Evolutionary conservation across 2,797 vertebrate species (phyloP).

Genomic region (Zalophus californianus): DNA sequence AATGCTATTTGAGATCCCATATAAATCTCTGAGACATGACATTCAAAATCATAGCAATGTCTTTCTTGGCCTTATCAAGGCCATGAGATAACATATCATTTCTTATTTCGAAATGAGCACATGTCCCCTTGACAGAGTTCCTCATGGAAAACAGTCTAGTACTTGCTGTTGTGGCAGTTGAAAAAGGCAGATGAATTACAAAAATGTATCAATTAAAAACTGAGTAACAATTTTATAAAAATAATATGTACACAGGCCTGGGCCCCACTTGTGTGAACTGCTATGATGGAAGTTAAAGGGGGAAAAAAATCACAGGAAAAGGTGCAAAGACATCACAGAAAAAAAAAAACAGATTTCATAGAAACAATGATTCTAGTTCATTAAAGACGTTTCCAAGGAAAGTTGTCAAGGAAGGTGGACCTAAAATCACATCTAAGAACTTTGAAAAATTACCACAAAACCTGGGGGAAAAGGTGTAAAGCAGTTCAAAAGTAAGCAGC

Average conservation of each 20-base stretch:
- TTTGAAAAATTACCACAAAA: constrained; percentile 84
- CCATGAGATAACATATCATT: not conserved
- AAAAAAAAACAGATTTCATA: too few relatives aligned
- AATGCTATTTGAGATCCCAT: not conserved
- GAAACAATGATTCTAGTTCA: constrained; percentile 67
- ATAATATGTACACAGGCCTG: not conserved
- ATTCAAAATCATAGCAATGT: not conserved
- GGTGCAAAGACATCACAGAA: too few relatives aligned
- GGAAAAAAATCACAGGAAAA: too few relatives aligned
- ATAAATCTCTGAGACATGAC: not conserved
- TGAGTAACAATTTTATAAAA: not conserved
- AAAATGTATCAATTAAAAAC: not conserved
- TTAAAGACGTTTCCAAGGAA: constrained; percentile 78
- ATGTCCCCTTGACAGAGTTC: not conserved
- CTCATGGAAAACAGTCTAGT: not conserved
- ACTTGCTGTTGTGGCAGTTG: not conserved
- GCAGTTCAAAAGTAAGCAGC: constrained; percentile 86
- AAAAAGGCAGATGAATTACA: not conserved
- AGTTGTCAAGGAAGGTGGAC: constrained; percentile 76
- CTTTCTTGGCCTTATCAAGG: not conserved
- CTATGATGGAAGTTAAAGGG: too few relatives aligned
- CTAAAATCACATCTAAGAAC: constrained; percentile 84
- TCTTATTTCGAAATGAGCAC: not conserved
- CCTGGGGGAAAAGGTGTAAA: constrained; percentile 83
- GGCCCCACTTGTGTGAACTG: too few relatives aligned